phyloP scores from a whole-genome alignment of 1,140 invertebrate species.

The Homalodisca vitripennis region DNA sequence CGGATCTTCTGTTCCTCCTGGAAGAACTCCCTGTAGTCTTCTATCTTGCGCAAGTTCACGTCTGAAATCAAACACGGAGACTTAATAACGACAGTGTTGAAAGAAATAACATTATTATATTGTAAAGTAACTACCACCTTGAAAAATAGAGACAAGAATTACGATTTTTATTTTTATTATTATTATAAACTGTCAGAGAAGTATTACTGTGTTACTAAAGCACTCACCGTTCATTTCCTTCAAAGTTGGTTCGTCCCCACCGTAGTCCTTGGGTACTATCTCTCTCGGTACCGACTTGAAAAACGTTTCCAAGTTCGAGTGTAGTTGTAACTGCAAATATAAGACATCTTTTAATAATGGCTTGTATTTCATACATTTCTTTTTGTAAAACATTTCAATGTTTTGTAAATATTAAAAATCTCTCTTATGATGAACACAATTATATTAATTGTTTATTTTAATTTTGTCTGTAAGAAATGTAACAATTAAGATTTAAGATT shows the following conservation, averaged over 20 bases:
- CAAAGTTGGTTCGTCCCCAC: constrained; percentile 30
- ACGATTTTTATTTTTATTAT: not conserved
- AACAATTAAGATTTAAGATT: not conserved
- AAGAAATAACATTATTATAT: too few relatives aligned
- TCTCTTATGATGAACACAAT: too few relatives aligned
- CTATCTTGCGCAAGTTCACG: constrained; percentile 27
- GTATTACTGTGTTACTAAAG: not conserved
- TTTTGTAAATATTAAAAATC: too few relatives aligned
- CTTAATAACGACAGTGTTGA: not conserved
- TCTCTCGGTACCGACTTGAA: constrained; percentile 30
- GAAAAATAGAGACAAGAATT: not conserved
- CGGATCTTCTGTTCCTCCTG: constrained; percentile 36
- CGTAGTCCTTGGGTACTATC: constrained; percentile 38
- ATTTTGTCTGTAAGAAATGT: not conserved
- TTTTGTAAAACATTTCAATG: not conserved
- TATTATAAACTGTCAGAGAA: not conserved
- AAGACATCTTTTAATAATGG: not conserved
- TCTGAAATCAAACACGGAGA: constrained; percentile 30
- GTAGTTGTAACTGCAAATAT: constrained; percentile 36
- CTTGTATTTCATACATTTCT: not conserved
- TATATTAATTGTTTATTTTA: too few relatives aligned
- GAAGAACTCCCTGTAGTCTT: constrained; percentile 34
- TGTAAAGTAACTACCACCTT: too few relatives aligned
- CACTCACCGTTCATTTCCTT: constrained; percentile 35
- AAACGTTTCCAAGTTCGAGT: constrained; percentile 34